Evolutionary conservation across 2,888 invertebrate species (phyloP).

Genomic region (Callosobruchus maculatus): DNA sequence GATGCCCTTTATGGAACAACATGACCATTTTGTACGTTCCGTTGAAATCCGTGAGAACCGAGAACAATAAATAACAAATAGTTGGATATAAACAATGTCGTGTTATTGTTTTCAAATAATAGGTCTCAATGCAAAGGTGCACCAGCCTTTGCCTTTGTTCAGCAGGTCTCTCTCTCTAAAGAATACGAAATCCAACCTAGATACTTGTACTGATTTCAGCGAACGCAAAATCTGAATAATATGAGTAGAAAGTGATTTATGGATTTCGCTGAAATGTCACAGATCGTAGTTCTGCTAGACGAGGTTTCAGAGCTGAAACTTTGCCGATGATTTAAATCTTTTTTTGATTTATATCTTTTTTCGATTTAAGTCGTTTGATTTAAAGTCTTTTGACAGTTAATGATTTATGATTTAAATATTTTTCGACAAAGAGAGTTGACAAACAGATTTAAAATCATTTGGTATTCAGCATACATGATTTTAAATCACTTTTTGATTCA

Average conservation of each 20-base stretch:
- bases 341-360: too few species aligned
- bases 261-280: neutral
- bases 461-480: too few species aligned
- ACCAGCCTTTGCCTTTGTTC: neutral
- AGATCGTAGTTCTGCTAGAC: neutral
- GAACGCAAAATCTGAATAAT: neutral
- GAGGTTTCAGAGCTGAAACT: neutral
- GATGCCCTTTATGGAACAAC: conserved; percentile 18
- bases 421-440: too few species aligned
- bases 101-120: conserved; percentile 10
- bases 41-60: conserved; percentile 21
- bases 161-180: neutral
- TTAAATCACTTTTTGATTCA: too few species aligned
- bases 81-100: conserved; percentile 11
- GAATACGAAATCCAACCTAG: neutral
- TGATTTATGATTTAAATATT: too few species aligned
- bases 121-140: neutral
- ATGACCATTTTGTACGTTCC: conserved; percentile 18
- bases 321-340: neutral
- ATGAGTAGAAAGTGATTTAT: neutral
- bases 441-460: too few species aligned
- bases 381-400: too few species aligned
- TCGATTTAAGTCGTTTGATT: too few species aligned
- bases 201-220: neutral
- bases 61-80: conserved; percentile 17